Evolutionary conservation across 2,888 invertebrate genomes (phyloP), one percentile per base, ranked within the genome.

Genomic region (Nyleta sp.): DNA sequence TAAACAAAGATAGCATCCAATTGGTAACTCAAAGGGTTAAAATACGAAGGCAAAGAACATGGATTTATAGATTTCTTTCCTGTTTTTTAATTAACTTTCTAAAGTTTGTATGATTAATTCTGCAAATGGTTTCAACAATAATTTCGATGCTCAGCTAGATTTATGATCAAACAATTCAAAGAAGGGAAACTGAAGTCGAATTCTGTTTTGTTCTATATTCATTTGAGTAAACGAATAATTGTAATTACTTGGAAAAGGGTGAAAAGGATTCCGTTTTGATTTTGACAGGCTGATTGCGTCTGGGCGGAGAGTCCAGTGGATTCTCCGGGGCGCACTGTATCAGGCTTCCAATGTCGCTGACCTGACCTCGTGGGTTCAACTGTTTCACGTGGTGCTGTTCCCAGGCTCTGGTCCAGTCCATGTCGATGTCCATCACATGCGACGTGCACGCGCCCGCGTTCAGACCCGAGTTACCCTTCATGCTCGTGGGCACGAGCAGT

Each of bases 331-430:
- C 17, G 46, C 75, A 83, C 22, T 84, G 84, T 3, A 88, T 75
- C 4, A 87, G 65, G 68, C 82, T 84, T 4, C 81, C 81, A 50
- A 83, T 84, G 46, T 83, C 79, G 62, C 72, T 81, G 72, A 62
- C 64, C 35, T 83, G 83, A 38, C 77, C 82, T 17, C 80, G 80
- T 40, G 81, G 82, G 2, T 64, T 59, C 18, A 82, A 81, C 17
- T 86, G 87, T 4, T 85, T 85, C 4, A 83, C 76, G 0, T 81
- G 80, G 17, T 82, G 83, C 7, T 84, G 86, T 7, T 88, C 88
- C 89, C 89, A 90, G 15, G 83, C 82, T n/a, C 82, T 85, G 48
- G 84, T 76, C 90, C 90, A 90, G 60, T 89, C 87, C 64, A 89
- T 22, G 31, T 88, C 86, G 6, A 88, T 83, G n/a, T 87, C 86